phyloP scores from a whole-genome alignment of 2,113 vertebrate genomes.

The Mesitornis unicolor region DNA sequence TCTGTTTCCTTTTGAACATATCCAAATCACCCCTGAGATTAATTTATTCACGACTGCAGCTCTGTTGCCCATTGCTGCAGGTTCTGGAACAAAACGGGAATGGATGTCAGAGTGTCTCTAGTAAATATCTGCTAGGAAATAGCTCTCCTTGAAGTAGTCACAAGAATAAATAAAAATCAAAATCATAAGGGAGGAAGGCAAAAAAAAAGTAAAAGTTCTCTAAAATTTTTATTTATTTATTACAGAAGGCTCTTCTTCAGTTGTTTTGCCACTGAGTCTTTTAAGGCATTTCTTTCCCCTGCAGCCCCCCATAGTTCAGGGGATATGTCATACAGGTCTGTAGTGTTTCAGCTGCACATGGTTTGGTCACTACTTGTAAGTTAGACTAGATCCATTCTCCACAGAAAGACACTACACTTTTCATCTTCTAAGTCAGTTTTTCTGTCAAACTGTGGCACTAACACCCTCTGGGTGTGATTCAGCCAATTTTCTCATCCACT shows the following conservation, averaged over 20 bases:
- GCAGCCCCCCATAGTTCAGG: not conserved
- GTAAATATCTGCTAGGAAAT: not conserved
- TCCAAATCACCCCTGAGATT: not conserved
- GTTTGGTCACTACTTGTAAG: not conserved
- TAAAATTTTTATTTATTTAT: not conserved
- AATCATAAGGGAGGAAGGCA: not conserved
- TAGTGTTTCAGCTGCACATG: not conserved
- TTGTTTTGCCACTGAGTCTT: not conserved
- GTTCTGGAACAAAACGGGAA: not conserved
- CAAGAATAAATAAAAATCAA: not conserved
- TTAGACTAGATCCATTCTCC: not conserved
- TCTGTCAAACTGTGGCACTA: not conserved
- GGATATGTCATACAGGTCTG: not conserved
- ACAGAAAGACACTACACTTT: not conserved
- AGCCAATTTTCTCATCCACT: not conserved
- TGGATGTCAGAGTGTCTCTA: not conserved
- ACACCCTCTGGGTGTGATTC: not conserved
- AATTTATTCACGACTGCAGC: not conserved
- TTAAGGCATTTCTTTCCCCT: not conserved
- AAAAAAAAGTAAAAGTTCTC: not conserved
- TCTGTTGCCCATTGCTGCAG: not conserved
- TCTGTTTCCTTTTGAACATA: not conserved
- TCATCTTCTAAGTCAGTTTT: not conserved
- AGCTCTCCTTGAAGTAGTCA: not conserved
- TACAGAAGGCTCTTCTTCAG: not conserved